Base-by-base conservation (phyloP, 2,113 vertebrate species). In the Lethenteron reissneri region DNA sequence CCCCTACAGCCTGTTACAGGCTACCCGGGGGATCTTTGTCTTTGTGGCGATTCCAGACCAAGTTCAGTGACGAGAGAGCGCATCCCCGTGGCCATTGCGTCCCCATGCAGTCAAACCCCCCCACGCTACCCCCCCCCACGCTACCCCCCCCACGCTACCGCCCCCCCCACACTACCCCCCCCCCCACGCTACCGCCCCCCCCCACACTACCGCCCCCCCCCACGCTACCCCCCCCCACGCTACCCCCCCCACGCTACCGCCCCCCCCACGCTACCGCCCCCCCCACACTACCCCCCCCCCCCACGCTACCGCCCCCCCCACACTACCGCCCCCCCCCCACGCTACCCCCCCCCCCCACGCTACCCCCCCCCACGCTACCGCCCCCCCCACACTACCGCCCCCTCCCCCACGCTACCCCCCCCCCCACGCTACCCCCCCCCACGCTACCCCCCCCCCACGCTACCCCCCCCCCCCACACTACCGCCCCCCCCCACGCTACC, bases 41-140 rank as follows among this genome's bases (percentile, higher is more conserved):
- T 80, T 3, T 88, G 87, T 74, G 85, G 92, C 2, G 87, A 88
- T 80, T 83, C 80, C 80, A 87, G 92, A 80, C 88, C 82, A 64
- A 76, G 74, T 11, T 74, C 72, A 78, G 76, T 74, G n/a, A 9
- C 56, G 7, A 11, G 8, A 70, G 69, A 8, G 21, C 4, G 69
- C 21, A 56, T n/a, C 15, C 69, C 21, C 21, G 8, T 56, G 14
- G 69, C 8, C 8, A 14, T 57, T 57, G 12, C 12, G 9, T 10
- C 19, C 70, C 21, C 70, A 41, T 41, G 41, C 41, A 41, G 41
- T 41, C 41, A 41, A 41, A 5, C 1, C 5, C 41, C 12, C 4
- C 41, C 70, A 11, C n/a, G 6, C 10, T 12, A 9, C 1, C 25
- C 21, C 12, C 25, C 41, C 11, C 12, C 25, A 15, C 8, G 14